Evolutionary conservation across 2,888 invertebrate genomes (phyloP), one percentile per base, ranked within the genome.

Genomic region (Amphipyra berbera): DNA sequence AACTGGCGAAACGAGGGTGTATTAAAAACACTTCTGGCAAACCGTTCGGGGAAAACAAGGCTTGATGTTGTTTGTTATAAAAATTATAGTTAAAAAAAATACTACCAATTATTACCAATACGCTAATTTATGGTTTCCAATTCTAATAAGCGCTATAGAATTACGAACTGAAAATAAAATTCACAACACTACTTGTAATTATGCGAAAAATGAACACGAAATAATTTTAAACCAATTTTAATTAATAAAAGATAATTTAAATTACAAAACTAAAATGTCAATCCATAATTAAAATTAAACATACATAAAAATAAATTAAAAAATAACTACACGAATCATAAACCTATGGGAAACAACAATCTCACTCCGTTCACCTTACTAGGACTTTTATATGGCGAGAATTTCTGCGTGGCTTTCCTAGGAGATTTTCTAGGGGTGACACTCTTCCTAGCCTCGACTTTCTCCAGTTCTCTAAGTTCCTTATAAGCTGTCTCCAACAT

Each of bases 401-500:
- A 90, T 44, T 93, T 94, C 54, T 90, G 87, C 0, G 89, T 87
- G 0, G 89, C 82, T 60, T 91, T 93, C 13, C 91, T 86, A 0
- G 93, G 30, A 30, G 92, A 91, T 50, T 88, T 80, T 44, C 91
- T 78, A 0, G 88, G 88, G 0, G 88, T 81, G 13, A 77, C 68
- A 8, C 59, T 67, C 21, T 75, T 68, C 1, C 63, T 78, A 10
- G 60, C 30, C 27, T 83, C 75, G 5, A 69, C 45, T 44, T 80
- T 74, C 52, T 89, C 82, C 4, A 86, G 21, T 5, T 83, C 82
- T 52, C 71, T 82, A 0, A 91, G 56, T 60, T 94, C 93, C 66
- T 85, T 86, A 60, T 90, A 90, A 0, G 96, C 95, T 9, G 88
- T 82, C 65, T 94, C 90, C 14, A 96, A 77, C 85, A 96, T 96